Percentiles rank a stretch among this genome's conserved stretches.
Conservation (phyloP, 2,888 invertebrate genomes). For the Hirtodrosophila duncani region DNA sequence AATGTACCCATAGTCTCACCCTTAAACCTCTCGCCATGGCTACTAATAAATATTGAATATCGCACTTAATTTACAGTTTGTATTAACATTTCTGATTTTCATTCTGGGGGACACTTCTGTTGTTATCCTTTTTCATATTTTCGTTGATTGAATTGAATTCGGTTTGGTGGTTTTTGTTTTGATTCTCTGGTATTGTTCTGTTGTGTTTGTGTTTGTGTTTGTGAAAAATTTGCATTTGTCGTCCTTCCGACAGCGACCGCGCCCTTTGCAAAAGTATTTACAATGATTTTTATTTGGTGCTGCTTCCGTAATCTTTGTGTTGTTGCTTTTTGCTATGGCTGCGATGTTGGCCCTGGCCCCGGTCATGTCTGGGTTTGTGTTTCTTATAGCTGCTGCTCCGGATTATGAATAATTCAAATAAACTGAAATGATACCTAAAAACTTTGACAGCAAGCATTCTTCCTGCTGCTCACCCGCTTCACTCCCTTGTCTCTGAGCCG, state of each 20-base stretch:
- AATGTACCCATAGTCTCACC: too few relatives aligned
- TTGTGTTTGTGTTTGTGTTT: constrained; percentile 30
- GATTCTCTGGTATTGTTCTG: constrained; percentile 1
- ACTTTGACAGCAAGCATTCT: constrained; percentile 54
- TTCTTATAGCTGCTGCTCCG: constrained; percentile 50
- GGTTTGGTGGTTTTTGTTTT: constrained; percentile 21
- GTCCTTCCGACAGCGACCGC: constrained; percentile 15
- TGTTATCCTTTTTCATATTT: constrained; percentile 39
- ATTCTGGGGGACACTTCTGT: too few relatives aligned
- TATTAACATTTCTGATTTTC: not conserved
- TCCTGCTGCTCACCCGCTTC: not conserved
- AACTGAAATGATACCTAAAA: constrained; percentile 72
- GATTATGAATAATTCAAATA: constrained; percentile 72
- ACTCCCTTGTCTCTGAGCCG: constrained; percentile 4
- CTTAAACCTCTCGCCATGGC: too few relatives aligned
- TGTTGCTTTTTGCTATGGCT: too few relatives aligned
- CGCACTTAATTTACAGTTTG: constrained; percentile 32
- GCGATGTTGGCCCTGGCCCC: constrained; percentile 27
- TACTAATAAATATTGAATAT: constrained; percentile 36
- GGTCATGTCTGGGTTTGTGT: constrained; percentile 27
- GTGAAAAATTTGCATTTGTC: constrained; percentile 28
- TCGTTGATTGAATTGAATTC: constrained; percentile 58
- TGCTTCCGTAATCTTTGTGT: constrained; percentile 58
- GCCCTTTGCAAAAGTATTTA: constrained; percentile 34
- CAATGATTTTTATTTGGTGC: constrained; percentile 59